Percentiles rank a stretch among this genome's conserved stretches.
These are phyloP conservation scores for Drosophila mimetica DNA, from an alignment of 2,888 invertebrate species.

Conservation along the genomic window DNA sequence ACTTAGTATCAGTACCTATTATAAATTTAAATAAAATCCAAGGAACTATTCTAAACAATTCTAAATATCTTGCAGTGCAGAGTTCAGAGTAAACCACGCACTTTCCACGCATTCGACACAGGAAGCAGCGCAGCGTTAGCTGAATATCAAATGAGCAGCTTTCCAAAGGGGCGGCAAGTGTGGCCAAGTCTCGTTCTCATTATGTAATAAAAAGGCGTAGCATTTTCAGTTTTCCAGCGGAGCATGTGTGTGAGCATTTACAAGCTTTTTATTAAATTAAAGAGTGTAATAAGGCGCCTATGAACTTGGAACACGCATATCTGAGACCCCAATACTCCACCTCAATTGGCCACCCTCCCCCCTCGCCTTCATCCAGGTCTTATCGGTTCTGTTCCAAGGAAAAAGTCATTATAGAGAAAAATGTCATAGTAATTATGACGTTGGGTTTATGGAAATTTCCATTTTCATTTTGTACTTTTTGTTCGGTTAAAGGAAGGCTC, in stretches of 20 bases:
- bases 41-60: too few relatives aligned
- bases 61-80: slow-evolving; percentile 9
- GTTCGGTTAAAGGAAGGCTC: not conserved
- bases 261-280: slow-evolving; percentile 77
- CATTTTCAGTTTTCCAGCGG: slow-evolving; percentile 34
- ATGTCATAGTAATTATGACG: slow-evolving; percentile 74
- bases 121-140: slow-evolving; percentile 59
- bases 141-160: slow-evolving; percentile 70
- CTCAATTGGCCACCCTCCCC: slow-evolving; percentile 20
- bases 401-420: slow-evolving; percentile 50
- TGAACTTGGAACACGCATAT: slow-evolving; percentile 64
- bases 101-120: slow-evolving; percentile 57
- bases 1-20: too few relatives aligned
- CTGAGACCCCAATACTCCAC: slow-evolving; percentile 3
- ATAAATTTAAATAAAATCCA: not conserved
- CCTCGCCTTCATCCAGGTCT: slow-evolving; percentile 7
- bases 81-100: slow-evolving; percentile 52
- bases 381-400: slow-evolving; percentile 35
- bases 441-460: slow-evolving; percentile 68
- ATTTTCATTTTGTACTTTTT: slow-evolving; percentile 30
- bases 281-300: slow-evolving; percentile 74
- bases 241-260: slow-evolving; percentile 70
- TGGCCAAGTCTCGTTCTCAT: slow-evolving; percentile 55
- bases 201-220: slow-evolving; percentile 76
- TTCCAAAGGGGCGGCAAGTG: slow-evolving; percentile 37